Evolutionary conservation across 2,888 invertebrate species (phyloP).

Genomic region (Volucella bombylans): DNA sequence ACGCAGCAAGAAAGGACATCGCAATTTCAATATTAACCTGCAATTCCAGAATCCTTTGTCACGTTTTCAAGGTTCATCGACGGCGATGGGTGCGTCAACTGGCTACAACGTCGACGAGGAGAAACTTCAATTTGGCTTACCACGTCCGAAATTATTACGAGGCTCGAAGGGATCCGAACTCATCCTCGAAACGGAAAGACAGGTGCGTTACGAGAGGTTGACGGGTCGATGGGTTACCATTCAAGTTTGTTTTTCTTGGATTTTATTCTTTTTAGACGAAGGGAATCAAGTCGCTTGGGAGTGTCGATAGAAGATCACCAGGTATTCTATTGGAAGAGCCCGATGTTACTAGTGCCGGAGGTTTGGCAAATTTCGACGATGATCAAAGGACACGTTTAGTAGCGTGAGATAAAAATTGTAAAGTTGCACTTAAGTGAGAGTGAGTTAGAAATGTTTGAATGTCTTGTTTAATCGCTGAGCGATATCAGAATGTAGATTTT

Average conservation of each 20-base stretch:
- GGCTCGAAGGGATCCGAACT: slow-evolving; percentile 77
- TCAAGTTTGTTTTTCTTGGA: not conserved
- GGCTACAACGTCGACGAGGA: slow-evolving; percentile 75
- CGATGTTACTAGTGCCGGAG: slow-evolving; percentile 76
- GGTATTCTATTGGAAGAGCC: slow-evolving; percentile 72
- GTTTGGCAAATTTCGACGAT: slow-evolving; percentile 78
- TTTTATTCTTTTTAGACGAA: slow-evolving; percentile 42
- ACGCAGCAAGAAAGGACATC: slow-evolving; percentile 83
- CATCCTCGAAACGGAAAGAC: slow-evolving; percentile 76
- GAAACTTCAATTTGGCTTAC: slow-evolving; percentile 75
- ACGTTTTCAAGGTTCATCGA: slow-evolving; percentile 71
- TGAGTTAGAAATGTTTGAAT: not conserved
- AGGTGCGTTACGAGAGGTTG: slow-evolving; percentile 39
- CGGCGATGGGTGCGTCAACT: slow-evolving; percentile 65
- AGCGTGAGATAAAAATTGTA: slow-evolving; percentile 75
- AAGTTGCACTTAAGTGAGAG: not conserved
- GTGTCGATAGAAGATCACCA: slow-evolving; percentile 33
- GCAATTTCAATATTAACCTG: slow-evolving; percentile 82
- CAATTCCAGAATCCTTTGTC: slow-evolving; percentile 83
- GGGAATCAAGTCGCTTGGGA: slow-evolving; percentile 43
- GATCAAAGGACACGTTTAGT: slow-evolving; percentile 79
- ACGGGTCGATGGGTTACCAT: not conserved
- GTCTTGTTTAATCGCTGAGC: not conserved
- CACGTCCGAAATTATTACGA: slow-evolving; percentile 77
- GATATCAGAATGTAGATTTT: no score